Percentiles rank a stretch among this genome's conserved stretches.
phyloP scores from a whole-genome alignment of 2,888 invertebrate species.

The Pollenia griseotomentosa region DNA sequence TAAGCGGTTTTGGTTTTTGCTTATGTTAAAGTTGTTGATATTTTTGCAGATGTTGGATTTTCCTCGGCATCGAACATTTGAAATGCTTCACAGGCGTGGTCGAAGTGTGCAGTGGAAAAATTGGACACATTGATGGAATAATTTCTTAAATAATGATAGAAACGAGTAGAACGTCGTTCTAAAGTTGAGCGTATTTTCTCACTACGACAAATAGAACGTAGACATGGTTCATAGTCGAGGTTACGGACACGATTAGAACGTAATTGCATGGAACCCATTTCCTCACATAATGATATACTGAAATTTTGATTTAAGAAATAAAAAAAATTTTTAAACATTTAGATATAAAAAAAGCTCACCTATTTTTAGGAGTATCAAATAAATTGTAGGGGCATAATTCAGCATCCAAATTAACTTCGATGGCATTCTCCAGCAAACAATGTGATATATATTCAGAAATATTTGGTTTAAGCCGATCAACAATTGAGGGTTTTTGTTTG shows the following conservation, averaged over 20 bases:
- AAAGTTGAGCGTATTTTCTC: conserved; percentile 86
- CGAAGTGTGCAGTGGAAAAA: conserved; percentile 85
- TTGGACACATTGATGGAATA: conserved; percentile 83
- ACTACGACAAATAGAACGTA: conserved; percentile 89
- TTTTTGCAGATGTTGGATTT: conserved; percentile 9
- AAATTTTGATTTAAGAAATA: conserved; percentile 76
- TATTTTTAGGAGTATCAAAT: conserved; percentile 78
- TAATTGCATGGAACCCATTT: conserved; percentile 84
- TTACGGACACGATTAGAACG: conserved; percentile 86
- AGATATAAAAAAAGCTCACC: conserved; percentile 74
- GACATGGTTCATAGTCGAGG: conserved; percentile 89
- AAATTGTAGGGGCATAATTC: conserved; percentile 80
- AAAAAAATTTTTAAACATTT: neutral
- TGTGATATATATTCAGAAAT: conserved; percentile 80
- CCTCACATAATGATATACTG: conserved; percentile 85
- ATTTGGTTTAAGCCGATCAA: conserved; percentile 79
- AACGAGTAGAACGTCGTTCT: conserved; percentile 89
- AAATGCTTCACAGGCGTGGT: conserved; percentile 83
- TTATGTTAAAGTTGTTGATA: neutral
- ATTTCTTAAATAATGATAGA: conserved; percentile 91
- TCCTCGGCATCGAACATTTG: conserved; percentile 53
- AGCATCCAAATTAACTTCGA: conserved; percentile 79
- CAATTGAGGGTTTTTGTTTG: conserved; percentile 63
- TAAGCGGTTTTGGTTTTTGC: conserved; percentile 17
- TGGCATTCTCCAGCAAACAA: conserved; percentile 80